Conservation (phyloP, 2,888 invertebrate species). For the Noctua comes region DNA sequence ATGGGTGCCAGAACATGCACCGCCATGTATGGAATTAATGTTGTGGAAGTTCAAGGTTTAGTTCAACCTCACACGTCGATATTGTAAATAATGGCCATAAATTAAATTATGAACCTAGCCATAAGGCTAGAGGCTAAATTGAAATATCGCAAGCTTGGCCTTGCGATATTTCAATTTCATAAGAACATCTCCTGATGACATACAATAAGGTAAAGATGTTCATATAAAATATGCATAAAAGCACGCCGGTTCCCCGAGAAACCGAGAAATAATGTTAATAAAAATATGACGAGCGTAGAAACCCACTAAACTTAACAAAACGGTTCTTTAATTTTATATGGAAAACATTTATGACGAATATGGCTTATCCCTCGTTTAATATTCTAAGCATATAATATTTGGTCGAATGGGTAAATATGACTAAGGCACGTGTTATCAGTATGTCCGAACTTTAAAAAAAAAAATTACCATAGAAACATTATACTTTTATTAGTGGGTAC, state of each 20-base stretch:
- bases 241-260: not conserved
- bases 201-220: not conserved
- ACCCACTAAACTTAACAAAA: slow-evolving; percentile 33
- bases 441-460: not conserved
- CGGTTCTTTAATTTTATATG: slow-evolving; percentile 30
- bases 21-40: not conserved
- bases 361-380: slow-evolving; percentile 21
- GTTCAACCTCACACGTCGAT: not conserved
- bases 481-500: not conserved
- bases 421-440: not conserved
- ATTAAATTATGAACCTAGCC: not conserved
- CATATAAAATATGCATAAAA: slow-evolving; percentile 6
- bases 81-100: not conserved
- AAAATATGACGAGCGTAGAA: slow-evolving; percentile 26
- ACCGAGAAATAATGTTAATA: not conserved
- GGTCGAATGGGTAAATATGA: slow-evolving; percentile 30
- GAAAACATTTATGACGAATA: slow-evolving; percentile 27
- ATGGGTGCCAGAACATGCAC: not conserved
- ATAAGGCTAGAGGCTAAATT: no score
- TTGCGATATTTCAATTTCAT: not conserved
- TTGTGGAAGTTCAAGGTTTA: not conserved
- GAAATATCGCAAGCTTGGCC: no score
- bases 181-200: not conserved
- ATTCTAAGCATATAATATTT: slow-evolving; percentile 21
- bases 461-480: not conserved